Evolutionary conservation across 2,113 vertebrate species (phyloP).

Genomic region (Ariopsis seemanni): DNA sequence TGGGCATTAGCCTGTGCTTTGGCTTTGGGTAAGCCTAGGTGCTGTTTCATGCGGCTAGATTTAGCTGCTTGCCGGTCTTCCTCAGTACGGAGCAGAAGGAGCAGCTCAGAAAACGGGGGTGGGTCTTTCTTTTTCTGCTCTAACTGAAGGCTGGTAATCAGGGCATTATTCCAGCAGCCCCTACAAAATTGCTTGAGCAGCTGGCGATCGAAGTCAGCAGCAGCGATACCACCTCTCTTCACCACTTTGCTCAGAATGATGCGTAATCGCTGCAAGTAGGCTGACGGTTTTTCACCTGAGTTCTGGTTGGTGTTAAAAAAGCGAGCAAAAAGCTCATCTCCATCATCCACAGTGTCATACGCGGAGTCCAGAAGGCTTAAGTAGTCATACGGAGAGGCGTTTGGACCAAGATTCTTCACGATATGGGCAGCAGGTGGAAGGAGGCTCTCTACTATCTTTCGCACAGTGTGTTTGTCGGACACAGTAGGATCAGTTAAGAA

Average conservation of each 20-base stretch:
- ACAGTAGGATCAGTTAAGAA: neutral
- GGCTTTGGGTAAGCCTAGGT: neutral
- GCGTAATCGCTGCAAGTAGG: neutral
- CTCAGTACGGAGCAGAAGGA: neutral
- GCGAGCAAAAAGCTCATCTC: neutral
- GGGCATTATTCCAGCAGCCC: neutral
- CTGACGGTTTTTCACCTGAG: neutral
- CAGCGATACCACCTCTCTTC: neutral
- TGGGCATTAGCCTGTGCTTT: neutral
- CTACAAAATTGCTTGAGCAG: neutral
- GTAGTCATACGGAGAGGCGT: neutral
- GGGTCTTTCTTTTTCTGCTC: neutral
- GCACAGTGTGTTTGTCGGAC: neutral
- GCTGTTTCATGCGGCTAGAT: neutral
- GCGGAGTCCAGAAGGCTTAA: constrained; percentile 25
- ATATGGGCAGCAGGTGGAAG: neutral
- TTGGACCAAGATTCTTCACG: constrained; percentile 19
- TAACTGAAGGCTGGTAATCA: neutral
- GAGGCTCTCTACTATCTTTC: neutral
- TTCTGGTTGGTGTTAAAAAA: neutral
- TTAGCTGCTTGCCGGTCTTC: neutral
- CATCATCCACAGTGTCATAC: constrained; percentile 31
- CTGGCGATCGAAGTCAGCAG: neutral
- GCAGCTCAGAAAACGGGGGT: neutral
- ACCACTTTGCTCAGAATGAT: neutral